A percentile compares a stretch with the other conserved stretches of the same genome.
phyloP scores from a whole-genome alignment of 2,797 vertebrate species.

The Premnoplex brunnescens region DNA sequence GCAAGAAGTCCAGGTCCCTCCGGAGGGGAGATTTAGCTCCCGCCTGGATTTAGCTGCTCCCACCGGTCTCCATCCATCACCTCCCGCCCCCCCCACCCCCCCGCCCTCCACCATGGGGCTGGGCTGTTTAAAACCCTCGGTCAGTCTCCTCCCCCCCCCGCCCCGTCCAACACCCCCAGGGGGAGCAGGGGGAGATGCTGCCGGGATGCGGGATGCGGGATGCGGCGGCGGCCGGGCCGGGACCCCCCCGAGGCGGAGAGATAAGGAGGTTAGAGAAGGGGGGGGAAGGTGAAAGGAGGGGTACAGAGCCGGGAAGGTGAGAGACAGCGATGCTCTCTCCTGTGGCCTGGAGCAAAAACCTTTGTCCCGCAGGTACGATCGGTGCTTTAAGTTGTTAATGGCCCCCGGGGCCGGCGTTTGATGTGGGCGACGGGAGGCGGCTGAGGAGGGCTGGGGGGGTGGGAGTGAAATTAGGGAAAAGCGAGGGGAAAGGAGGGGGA shows the following conservation, averaged over 20 bases:
- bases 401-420: conserved; percentile 10
- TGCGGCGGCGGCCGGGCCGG: not conserved
- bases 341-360: conserved; percentile 1
- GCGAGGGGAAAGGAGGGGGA: not conserved
- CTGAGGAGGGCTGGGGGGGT: too few species aligned
- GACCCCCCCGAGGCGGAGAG: not conserved
- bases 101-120: not conserved
- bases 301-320: conserved; percentile 25
- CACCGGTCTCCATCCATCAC: not conserved
- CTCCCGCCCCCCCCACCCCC: not conserved
- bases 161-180: not conserved
- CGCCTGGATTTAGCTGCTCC: conserved; percentile 24
- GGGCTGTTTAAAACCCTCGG: not conserved
- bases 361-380: conserved; percentile 45
- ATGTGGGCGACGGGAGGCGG: conserved; percentile 16
- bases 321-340: conserved; percentile 32
- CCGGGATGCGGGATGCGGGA: not conserved
- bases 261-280: conserved; percentile 46
- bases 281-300: not conserved
- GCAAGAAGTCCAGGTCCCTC: conserved; percentile 2
- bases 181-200: not conserved
- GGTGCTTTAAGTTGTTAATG: conserved; percentile 51
- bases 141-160: too few species aligned
- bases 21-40: conserved; percentile 21
- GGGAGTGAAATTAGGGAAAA: not conserved